Evolutionary conservation across 1,140 invertebrate genomes (phyloP).

Genomic region (Copidosoma floridanum): DNA sequence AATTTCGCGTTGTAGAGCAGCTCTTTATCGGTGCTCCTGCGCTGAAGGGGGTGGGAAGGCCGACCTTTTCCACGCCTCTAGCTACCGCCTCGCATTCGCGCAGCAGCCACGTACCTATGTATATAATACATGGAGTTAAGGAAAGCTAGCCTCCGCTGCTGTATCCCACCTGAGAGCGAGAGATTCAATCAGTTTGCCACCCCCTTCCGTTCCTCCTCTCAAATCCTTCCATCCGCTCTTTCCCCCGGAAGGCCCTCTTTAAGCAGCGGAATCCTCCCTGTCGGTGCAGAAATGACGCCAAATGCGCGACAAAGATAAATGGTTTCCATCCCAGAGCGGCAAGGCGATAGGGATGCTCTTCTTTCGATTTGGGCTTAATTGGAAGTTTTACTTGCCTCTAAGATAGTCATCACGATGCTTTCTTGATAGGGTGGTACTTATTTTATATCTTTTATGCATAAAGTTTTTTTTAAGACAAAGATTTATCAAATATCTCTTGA

Average conservation of each 20-base stretch:
- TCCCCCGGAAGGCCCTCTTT: conserved; percentile 28
- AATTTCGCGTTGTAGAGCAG: too few relatives aligned
- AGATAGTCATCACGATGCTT: too few relatives aligned
- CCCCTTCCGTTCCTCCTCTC: neutral
- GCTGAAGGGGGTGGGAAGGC: too few relatives aligned
- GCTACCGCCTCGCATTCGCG: too few relatives aligned
- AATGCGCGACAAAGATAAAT: conserved; percentile 2
- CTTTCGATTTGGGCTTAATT: too few relatives aligned
- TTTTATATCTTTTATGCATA: too few relatives aligned
- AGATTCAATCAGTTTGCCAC: conserved; percentile 33
- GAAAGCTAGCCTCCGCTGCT: conserved; percentile 20
- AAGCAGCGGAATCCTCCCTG: too few relatives aligned
- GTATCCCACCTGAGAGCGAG: conserved; percentile 28
- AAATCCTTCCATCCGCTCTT: too few relatives aligned
- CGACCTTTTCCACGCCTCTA: conserved; percentile 15
- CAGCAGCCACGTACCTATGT: neutral
- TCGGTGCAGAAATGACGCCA: conserved; percentile 2
- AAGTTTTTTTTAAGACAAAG: neutral
- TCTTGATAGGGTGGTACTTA: too few relatives aligned
- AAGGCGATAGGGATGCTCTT: too few relatives aligned
- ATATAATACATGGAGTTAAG: neutral
- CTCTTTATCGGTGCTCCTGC: neutral
- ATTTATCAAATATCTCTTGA: neutral
- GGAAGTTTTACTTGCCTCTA: too few relatives aligned
- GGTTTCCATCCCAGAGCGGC: neutral